Percentiles rank a stretch among this genome's conserved stretches.
phyloP scores from a whole-genome alignment of 2,888 invertebrate genomes.

The Melitaea athalia region DNA sequence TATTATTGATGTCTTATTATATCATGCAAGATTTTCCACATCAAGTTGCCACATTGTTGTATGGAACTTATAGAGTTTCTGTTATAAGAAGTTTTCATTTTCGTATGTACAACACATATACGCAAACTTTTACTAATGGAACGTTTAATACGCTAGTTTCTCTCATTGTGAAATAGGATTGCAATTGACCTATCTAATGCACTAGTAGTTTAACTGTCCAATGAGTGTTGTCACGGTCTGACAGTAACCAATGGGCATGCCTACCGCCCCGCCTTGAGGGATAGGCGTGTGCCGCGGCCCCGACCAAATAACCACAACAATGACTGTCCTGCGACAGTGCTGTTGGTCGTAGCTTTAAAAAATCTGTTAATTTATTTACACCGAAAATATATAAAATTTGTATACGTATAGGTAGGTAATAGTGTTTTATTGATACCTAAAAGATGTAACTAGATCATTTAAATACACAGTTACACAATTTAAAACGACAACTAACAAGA shows the following conservation, averaged over 20 bases:
- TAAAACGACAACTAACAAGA: no score
- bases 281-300: slow-evolving; percentile 68
- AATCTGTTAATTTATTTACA: background rate
- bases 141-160: slow-evolving; percentile 30
- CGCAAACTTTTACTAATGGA: background rate
- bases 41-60: background rate
- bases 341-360: background rate
- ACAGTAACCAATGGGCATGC: slow-evolving; percentile 73
- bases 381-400: background rate
- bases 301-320: slow-evolving; percentile 59
- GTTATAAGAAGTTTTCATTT: background rate
- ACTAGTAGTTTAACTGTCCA: slow-evolving; percentile 73
- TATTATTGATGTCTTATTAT: no score
- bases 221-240: slow-evolving; percentile 78
- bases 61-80: background rate
- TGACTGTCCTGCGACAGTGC: slow-evolving; percentile 20
- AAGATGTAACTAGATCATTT: no score
- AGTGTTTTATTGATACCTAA: background rate
- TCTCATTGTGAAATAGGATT: slow-evolving; percentile 40
- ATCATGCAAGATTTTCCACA: no score
- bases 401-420: no score
- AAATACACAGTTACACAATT: no score
- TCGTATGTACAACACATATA: background rate
- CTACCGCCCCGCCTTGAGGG: slow-evolving; percentile 73
- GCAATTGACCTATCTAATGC: slow-evolving; percentile 54